Evolutionary conservation across 2,113 vertebrate species (phyloP), one percentile per base, ranked within the genome.

Genomic region (Poeciliopsis turrubarensis): DNA sequence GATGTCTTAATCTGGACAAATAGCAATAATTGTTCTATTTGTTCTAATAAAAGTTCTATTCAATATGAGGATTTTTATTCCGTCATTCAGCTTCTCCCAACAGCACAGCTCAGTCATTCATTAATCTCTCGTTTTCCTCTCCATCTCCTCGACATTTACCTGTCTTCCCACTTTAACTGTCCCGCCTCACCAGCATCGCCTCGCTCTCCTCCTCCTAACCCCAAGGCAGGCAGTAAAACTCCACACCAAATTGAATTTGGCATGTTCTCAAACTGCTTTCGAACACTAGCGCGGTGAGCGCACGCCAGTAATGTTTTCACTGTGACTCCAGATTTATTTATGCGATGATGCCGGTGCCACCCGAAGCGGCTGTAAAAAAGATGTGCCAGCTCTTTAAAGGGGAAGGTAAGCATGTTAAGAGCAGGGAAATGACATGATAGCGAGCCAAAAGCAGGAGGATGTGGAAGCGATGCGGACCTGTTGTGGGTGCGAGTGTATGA

Each of bases 161-260:
- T 67, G 30, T 30, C 70, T 66, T 47, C 39, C 29, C 39, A 60
- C 70, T 30, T 37, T 12, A 37, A 10, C 34, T 10, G 2, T 8
- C 34, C 37, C 63, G 39, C 26, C 8, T 63, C 77, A 32, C 47
- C 14, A 22, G 39, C 76, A 66, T 57, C 63, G 37, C 61, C 72
- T 66, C 11, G 26, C 27, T 22, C 73, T 61, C 51, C 22, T 31
- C 69, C 78, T 77, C 41, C 67, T 54, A 14, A 75, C 76, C 76
- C n/a, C n/a, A 60, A 74, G 70, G 72, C 71, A 39, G 69, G 31
- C 67, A 4, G 73, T 75, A 73, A 77, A 81, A 72, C 68, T 83
- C 75, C 51, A 22, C 60, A 41, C 67, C 57, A 78, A 86, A 87
- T 84, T 82, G 67, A 87, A 86, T 86, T 79, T 80, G 81, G 67